Evolutionary conservation across 2,888 invertebrate species (phyloP).

Genomic region (Xylota sylvarum): DNA sequence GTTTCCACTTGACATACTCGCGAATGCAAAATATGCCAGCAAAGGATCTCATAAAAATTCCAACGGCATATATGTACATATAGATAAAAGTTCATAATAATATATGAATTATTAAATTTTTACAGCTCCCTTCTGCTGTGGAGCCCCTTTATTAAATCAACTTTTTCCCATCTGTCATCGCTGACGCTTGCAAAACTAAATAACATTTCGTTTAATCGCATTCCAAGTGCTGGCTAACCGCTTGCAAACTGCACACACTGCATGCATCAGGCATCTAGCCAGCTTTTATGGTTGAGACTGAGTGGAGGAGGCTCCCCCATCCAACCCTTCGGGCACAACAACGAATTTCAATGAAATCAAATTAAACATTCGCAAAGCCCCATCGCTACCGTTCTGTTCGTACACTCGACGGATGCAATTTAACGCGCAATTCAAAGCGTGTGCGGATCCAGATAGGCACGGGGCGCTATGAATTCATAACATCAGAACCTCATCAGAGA

Average conservation of each 20-base stretch:
- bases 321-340: slow-evolving; percentile 15
- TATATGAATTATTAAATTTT: slow-evolving; percentile 32
- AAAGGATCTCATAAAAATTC: slow-evolving; percentile 34
- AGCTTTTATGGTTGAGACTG: neutral
- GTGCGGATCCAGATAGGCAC: slow-evolving; percentile 23
- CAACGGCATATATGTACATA: neutral
- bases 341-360: slow-evolving; percentile 70
- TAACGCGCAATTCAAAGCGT: slow-evolving; percentile 66
- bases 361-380: slow-evolving; percentile 68
- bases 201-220: slow-evolving; percentile 60
- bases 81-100: slow-evolving; percentile 15
- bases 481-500: slow-evolving; percentile 52
- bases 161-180: slow-evolving; percentile 58
- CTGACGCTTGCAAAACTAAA: slow-evolving; percentile 50
- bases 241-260: slow-evolving; percentile 29
- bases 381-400: slow-evolving; percentile 30
- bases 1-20: neutral
- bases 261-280: slow-evolving; percentile 6
- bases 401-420: slow-evolving; percentile 70
- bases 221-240: slow-evolving; percentile 51
- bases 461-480: slow-evolving; percentile 41
- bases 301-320: neutral
- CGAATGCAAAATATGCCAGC: neutral
- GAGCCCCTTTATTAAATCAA: slow-evolving; percentile 65
- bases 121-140: neutral